phyloP scores from a whole-genome alignment of 2,797 vertebrate genomes.

The Odontamblyopus rebecca region DNA sequence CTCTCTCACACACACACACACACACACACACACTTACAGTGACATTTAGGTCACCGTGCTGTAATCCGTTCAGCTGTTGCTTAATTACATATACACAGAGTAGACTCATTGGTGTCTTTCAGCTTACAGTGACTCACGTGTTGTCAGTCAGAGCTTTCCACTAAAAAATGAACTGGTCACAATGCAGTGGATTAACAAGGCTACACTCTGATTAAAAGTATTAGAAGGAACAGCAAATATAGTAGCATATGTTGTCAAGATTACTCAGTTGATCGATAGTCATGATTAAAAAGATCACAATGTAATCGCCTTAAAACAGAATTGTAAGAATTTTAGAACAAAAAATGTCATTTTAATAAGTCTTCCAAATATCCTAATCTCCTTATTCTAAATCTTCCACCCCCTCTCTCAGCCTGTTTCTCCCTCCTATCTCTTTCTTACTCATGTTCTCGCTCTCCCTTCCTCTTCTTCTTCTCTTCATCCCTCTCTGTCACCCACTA shows the following conservation, averaged over 20 bases:
- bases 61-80: slow-evolving; percentile 60
- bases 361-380: too few relatives aligned
- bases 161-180: slow-evolving; percentile 7
- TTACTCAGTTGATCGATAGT: background rate
- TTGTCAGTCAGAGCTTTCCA: slow-evolving; percentile 35
- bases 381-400: too few relatives aligned
- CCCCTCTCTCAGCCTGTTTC: too few relatives aligned
- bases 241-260: background rate
- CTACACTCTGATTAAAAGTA: background rate
- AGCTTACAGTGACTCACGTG: slow-evolving; percentile 27
- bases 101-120: slow-evolving; percentile 36
- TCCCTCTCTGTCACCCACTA: too few relatives aligned
- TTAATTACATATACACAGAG: slow-evolving; percentile 52
- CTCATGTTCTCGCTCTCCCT: too few relatives aligned
- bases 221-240: background rate
- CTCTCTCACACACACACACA: slow-evolving; percentile 3
- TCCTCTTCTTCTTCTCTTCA: too few relatives aligned
- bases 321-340: too few relatives aligned
- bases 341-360: too few relatives aligned
- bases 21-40: slow-evolving; percentile 16
- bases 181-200: background rate
- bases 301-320: too few relatives aligned
- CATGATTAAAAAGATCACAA: background rate
- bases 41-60: slow-evolving; percentile 58
- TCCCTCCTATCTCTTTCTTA: too few relatives aligned